Percentiles rank a stretch among this genome's conserved stretches.
Conservation (phyloP, 2,888 invertebrate species). For the Cenopis cana region DNA sequence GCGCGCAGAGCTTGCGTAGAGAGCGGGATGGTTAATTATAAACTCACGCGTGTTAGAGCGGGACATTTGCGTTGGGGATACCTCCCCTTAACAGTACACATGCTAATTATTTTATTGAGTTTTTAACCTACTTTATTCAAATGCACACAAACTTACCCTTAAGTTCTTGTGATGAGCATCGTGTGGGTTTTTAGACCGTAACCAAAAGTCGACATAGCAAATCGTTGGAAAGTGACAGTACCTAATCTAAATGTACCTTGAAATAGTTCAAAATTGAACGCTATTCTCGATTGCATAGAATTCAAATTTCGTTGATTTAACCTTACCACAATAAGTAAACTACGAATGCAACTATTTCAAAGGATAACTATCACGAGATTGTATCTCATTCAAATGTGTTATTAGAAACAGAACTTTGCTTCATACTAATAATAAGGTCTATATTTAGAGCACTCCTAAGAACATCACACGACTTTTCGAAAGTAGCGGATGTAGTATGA, state of each 20-base stretch:
- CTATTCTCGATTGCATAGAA: slow-evolving; percentile 7
- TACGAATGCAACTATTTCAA: slow-evolving; percentile 24
- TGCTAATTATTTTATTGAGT: background rate
- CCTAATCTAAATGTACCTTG: slow-evolving; percentile 31
- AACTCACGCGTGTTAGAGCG: too few relatives aligned
- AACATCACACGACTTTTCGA: background rate
- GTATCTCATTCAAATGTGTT: slow-evolving; percentile 10
- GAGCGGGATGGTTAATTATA: too few relatives aligned
- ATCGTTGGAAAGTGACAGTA: slow-evolving; percentile 44
- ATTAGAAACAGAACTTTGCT: slow-evolving; percentile 6
- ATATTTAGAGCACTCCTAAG: background rate
- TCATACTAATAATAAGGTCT: background rate
- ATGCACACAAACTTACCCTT: slow-evolving; percentile 32
- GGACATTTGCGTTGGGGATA: too few relatives aligned
- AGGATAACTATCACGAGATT: slow-evolving; percentile 28
- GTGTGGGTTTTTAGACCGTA: slow-evolving; percentile 42
- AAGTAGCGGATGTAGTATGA: background rate
- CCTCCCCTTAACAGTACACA: too few relatives aligned
- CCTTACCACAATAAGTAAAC: slow-evolving; percentile 21
- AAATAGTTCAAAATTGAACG: slow-evolving; percentile 4
- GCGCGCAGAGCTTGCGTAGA: too few relatives aligned
- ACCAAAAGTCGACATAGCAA: slow-evolving; percentile 40
- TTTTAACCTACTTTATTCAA: slow-evolving; percentile 15
- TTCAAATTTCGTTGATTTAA: slow-evolving; percentile 9
- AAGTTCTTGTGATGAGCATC: slow-evolving; percentile 14